Percentiles rank a stretch among this genome's conserved stretches.
phyloP scores from a whole-genome alignment of 2,797 vertebrate species.

The Cyprinella venusta region DNA sequence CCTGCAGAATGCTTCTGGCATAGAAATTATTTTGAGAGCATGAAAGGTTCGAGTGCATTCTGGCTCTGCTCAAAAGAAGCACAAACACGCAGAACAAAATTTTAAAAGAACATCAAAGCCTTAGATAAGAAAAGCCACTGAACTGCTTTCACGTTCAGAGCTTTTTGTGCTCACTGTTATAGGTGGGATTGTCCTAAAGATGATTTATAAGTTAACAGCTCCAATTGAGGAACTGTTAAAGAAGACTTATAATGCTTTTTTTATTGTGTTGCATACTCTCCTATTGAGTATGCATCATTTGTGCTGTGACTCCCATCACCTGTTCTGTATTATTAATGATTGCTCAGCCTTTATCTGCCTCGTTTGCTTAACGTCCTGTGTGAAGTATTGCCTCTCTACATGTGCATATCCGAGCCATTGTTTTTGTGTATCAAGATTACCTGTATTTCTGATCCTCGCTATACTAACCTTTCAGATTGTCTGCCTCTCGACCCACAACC shows the following conservation, averaged over 20 bases:
- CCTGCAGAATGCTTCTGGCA: constrained; percentile 56
- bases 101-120: constrained; percentile 51
- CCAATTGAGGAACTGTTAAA: neutral
- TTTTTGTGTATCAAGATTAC: no score
- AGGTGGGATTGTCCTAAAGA: neutral
- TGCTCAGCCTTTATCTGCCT: no score
- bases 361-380: no score
- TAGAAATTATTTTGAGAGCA: constrained; percentile 52
- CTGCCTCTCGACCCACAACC: no score
- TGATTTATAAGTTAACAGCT: constrained; percentile 9
- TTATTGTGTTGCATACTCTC: no score
- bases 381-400: no score
- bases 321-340: no score
- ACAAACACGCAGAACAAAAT: constrained; percentile 41
- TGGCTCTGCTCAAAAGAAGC: constrained; percentile 57
- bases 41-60: constrained; percentile 51
- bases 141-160: constrained; percentile 48
- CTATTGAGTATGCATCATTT: no score
- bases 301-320: no score
- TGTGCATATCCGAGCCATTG: no score
- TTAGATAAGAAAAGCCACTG: constrained; percentile 45
- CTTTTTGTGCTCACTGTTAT: constrained; percentile 12
- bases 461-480: no score
- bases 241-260: neutral
- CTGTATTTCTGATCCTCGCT: no score